These are phyloP conservation scores for Conus canariensis DNA, from an alignment of 2,888 invertebrate genomes.

Conservation along the genomic window DNA sequence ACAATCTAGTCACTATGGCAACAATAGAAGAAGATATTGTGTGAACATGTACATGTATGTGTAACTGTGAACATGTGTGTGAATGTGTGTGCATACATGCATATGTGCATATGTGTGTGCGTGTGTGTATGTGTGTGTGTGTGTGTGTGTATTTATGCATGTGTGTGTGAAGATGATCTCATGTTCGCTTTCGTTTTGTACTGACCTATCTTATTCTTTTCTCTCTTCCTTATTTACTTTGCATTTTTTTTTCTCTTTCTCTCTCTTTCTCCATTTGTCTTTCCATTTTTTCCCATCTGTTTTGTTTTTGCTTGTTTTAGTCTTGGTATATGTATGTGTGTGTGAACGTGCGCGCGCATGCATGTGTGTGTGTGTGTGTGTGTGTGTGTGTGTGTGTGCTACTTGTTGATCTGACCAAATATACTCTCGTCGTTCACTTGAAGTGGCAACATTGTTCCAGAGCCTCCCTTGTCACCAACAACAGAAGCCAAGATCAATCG, in stretches of 20 bases:
- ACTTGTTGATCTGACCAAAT: neutral
- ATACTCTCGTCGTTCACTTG: neutral
- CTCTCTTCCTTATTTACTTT: neutral
- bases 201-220: too few relatives aligned
- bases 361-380: neutral
- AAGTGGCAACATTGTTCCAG: neutral
- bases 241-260: neutral
- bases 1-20: neutral
- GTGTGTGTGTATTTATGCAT: neutral
- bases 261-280: too few relatives aligned
- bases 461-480: too few relatives aligned
- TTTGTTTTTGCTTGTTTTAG: neutral
- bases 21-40: neutral
- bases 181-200: too few relatives aligned
- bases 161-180: neutral
- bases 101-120: neutral
- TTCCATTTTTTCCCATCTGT: too few relatives aligned
- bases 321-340: neutral
- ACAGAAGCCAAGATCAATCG: too few relatives aligned
- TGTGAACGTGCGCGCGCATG: neutral
- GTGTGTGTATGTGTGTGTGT: neutral
- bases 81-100: neutral
- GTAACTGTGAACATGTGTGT: neutral
- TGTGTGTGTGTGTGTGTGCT: neutral
- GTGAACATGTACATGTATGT: neutral